These are phyloP conservation scores for Sebastes fasciatus DNA, from an alignment of 2,113 vertebrate genomes.

Conservation along the genomic window DNA sequence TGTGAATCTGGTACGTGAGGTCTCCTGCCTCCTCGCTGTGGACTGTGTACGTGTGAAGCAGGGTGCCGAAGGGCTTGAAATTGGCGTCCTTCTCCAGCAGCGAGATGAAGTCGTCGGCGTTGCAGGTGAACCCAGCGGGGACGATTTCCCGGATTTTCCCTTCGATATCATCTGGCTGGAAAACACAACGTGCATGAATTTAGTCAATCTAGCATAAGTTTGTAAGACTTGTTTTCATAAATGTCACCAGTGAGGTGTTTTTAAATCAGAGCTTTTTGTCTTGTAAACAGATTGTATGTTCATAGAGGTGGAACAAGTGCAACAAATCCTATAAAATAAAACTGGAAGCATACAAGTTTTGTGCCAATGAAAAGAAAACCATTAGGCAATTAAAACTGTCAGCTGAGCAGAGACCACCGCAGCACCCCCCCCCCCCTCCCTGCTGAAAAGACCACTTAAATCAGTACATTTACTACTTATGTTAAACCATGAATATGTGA, in stretches of 20 bases:
- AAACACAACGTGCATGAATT: constrained; percentile 18
- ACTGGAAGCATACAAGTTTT: constrained; percentile 72
- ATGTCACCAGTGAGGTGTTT: neutral
- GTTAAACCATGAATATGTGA: constrained; percentile 99
- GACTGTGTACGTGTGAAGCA: constrained; percentile 92
- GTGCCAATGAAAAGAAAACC: constrained; percentile 81
- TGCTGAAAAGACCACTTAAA: constrained; percentile 95
- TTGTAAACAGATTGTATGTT: neutral
- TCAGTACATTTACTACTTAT: constrained; percentile 99
- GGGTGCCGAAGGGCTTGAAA: constrained; percentile 94
- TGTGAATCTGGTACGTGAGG: constrained; percentile 94
- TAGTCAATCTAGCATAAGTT: neutral
- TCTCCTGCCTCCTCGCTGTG: constrained; percentile 93
- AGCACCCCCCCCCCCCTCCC: constrained; percentile 49
- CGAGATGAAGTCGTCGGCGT: constrained; percentile 93
- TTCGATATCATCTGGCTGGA: constrained; percentile 93
- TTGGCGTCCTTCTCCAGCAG: constrained; percentile 96
- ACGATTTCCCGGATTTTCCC: constrained; percentile 95
- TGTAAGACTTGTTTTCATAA: neutral
- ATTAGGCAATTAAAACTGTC: constrained; percentile 96
- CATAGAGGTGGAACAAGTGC: constrained; percentile 20
- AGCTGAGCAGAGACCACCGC: constrained; percentile 93
- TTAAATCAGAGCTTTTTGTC: neutral
- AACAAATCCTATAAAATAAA: constrained; percentile 54
- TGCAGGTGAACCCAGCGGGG: constrained; percentile 93